phyloP scores from a whole-genome alignment of 1,140 invertebrate species.

The Vollenhovia emeryi region DNA sequence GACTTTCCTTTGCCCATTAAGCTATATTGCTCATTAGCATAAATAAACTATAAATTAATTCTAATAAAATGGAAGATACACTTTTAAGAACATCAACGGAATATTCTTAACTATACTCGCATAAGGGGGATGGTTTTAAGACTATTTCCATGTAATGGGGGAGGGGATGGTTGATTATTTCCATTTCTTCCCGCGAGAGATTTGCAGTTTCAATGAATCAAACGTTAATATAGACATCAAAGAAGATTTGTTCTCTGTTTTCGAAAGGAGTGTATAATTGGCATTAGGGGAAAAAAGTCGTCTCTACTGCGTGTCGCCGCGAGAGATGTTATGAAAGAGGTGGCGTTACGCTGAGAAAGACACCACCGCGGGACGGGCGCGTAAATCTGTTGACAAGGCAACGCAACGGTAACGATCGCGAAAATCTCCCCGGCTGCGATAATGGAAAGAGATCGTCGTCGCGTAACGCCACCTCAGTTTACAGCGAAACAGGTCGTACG shows the following conservation, averaged over 20 bases:
- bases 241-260: not conserved
- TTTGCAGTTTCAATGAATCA: not conserved
- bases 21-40: too few species aligned
- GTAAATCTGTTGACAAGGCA: not conserved
- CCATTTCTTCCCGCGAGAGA: not conserved
- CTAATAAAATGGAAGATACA: not conserved
- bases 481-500: constrained; percentile 66
- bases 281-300: constrained; percentile 27
- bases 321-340: constrained; percentile 53
- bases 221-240: not conserved
- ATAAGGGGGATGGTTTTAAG: not conserved
- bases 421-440: not conserved
- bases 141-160: not conserved
- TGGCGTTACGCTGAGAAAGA: constrained; percentile 46
- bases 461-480: constrained; percentile 65
- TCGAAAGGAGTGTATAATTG: not conserved
- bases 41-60: not conserved
- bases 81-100: not conserved
- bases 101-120: not conserved
- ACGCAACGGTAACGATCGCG: not conserved
- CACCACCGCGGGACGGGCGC: too few species aligned
- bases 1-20: not conserved
- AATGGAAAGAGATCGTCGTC: not conserved
- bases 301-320: constrained; percentile 39
- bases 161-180: too few species aligned